A percentile compares a stretch with the other conserved stretches of the same genome.
Conservation (phyloP, 92 coral and sea anemone genomes). For the Phenganax stokvisi region DNA sequence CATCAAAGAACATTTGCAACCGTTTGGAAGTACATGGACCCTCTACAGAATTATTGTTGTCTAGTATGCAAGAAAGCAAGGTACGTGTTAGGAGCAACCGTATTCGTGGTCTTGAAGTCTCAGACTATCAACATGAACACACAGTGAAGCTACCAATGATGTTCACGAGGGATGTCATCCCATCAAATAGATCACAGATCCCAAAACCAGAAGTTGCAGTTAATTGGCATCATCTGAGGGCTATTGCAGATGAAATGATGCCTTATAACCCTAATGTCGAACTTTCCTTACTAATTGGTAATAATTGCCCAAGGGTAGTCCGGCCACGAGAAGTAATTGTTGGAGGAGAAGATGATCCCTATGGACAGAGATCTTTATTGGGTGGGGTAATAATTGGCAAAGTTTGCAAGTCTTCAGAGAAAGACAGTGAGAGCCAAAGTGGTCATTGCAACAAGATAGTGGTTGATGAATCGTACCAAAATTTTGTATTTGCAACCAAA, state of each 20-base stretch:
- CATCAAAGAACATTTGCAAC: conserved; percentile 1
- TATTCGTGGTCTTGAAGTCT: conserved; percentile 44
- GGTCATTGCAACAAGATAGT: conserved; percentile 36
- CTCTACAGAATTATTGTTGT: conserved; percentile 35
- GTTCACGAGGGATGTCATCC: conserved; percentile 38
- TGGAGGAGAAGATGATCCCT: conserved; percentile 46
- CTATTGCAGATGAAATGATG: conserved; percentile 45
- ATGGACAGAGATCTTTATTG: conserved; percentile 42
- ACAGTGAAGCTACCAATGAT: conserved; percentile 42
- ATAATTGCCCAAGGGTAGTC: conserved; percentile 43
- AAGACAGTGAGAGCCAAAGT: not conserved
- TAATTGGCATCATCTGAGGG: conserved; percentile 43
- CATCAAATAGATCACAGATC: conserved; percentile 50
- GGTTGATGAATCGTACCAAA: conserved; percentile 12
- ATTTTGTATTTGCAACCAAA: conserved; percentile 36
- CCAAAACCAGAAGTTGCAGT: conserved; percentile 47
- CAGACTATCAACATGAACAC: conserved; percentile 36
- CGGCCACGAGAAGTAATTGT: conserved; percentile 45
- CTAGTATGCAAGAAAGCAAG: conserved; percentile 50
- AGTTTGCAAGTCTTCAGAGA: conserved; percentile 29
- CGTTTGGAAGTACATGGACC: conserved; percentile 30
- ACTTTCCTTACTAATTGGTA: conserved; percentile 44
- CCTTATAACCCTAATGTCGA: conserved; percentile 42
- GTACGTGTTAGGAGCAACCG: conserved; percentile 41
- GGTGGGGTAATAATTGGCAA: conserved; percentile 54